These are phyloP conservation scores for Pseudoips prasinana DNA, from an alignment of 2,888 invertebrate species.

Conservation along the genomic window DNA sequence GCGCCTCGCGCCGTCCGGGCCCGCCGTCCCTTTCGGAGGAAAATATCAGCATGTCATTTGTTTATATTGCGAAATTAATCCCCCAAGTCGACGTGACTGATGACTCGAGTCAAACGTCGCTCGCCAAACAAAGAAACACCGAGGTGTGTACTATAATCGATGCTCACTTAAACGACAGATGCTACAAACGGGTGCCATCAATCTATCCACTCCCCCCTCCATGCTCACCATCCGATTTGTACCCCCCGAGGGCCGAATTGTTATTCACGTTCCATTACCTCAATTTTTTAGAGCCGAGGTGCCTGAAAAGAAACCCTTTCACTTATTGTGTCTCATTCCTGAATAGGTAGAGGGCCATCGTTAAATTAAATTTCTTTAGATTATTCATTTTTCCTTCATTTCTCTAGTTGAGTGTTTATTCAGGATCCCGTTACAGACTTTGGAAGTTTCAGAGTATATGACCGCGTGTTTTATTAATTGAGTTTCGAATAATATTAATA, in stretches of 20 bases:
- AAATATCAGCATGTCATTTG: conserved; percentile 68
- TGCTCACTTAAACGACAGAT: conserved; percentile 80
- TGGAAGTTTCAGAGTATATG: conserved; percentile 30
- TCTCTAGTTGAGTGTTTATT: conserved; percentile 32
- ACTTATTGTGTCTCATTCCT: conserved; percentile 74
- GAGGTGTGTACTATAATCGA: conserved; percentile 76
- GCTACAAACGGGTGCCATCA: conserved; percentile 79
- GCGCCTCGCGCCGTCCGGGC: conserved; percentile 4
- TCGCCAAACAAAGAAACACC: conserved; percentile 72
- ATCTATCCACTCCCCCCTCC: conserved; percentile 59
- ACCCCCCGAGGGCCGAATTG: conserved; percentile 66
- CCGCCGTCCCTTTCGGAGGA: conserved; percentile 37
- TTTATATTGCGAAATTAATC: conserved; percentile 70
- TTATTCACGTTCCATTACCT: conserved; percentile 81
- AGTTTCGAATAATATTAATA: conserved; percentile 6
- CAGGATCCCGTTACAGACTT: conserved; percentile 32
- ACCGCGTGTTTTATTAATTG: conserved; percentile 23
- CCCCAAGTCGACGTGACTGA: conserved; percentile 57
- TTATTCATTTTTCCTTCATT: conserved; percentile 51
- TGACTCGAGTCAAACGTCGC: conserved; percentile 66
- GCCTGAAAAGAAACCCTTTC: conserved; percentile 76
- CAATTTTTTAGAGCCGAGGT: conserved; percentile 77
- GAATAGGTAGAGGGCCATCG: conserved; percentile 63
- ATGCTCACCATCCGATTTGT: conserved; percentile 35
- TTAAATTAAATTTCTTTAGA: conserved; percentile 69